Conservation (phyloP, 2,797 vertebrate genomes). For the Oryzias dopingdopingensis region DNA sequence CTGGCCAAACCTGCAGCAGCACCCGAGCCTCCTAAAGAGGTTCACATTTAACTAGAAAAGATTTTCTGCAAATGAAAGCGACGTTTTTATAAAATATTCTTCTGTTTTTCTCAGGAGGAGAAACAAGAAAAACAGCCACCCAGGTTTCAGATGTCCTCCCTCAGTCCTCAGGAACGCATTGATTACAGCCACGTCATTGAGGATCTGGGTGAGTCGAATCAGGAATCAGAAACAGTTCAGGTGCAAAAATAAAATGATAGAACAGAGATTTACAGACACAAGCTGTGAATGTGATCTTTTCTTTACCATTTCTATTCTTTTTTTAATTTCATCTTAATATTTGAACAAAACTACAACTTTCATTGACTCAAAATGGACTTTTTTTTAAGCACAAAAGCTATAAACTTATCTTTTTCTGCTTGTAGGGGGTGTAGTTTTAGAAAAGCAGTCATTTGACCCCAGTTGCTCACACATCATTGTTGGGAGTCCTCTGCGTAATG, state of each 20-base stretch:
- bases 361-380: too few relatives aligned
- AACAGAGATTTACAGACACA: too few relatives aligned
- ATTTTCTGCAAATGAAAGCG: too few relatives aligned
- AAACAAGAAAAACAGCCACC: slow-evolving; percentile 69
- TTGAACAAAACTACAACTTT: too few relatives aligned
- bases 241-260: too few relatives aligned
- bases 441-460: slow-evolving; percentile 94
- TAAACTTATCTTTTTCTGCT: not conserved
- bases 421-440: slow-evolving; percentile 87
- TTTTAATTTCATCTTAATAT: too few relatives aligned
- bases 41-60: not conserved
- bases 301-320: too few relatives aligned
- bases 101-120: slow-evolving; percentile 60
- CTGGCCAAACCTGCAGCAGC: slow-evolving; percentile 83
- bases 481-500: slow-evolving; percentile 92
- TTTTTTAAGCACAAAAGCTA: too few relatives aligned
- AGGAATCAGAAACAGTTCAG: not conserved
- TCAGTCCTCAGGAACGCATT: slow-evolving; percentile 94
- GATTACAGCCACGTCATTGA: slow-evolving; percentile 96
- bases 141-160: slow-evolving; percentile 93
- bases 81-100: not conserved
- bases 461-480: slow-evolving; percentile 95
- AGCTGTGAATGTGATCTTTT: too few relatives aligned
- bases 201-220: slow-evolving; percentile 84
- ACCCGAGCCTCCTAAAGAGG: slow-evolving; percentile 79